Evolutionary conservation across 2,113 vertebrate species (phyloP), one percentile per base, ranked within the genome.

Genomic region (Lonchura striata): DNA sequence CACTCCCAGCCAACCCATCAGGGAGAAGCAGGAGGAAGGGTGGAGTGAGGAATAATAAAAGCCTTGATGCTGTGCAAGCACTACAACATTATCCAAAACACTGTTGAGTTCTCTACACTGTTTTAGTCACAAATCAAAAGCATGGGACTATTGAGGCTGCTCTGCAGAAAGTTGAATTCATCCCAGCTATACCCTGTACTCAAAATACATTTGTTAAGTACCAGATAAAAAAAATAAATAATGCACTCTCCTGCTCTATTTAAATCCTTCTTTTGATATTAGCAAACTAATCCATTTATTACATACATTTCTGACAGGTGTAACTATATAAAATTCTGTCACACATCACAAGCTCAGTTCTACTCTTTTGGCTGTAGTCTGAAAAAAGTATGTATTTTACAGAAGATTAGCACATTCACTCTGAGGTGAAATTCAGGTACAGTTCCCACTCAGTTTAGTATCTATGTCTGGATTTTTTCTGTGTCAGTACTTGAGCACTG

Each of bases 251-350:
- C 37, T 53, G 3, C 17, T 91, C 23, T 76, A 14, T 18, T 79
- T 79, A 65, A 88, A 65, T 63, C 88, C 10, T 15, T 5, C 3
- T 69, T 61, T 28, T 49, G 19, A 65, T 88, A 76, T 82, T 92
- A 82, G 27, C 24, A 49, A 88, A 61, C 22, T 37, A 92, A 90
- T 95, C 71, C 22, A 56, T 88, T 92, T 90, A 60, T 83, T 90
- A 47, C 22, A 57, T 57, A 76, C 9, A 60, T 30, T 82, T 86
- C 46, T 92, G 63, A 72, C 53, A 82, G 75, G 54, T 92, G 10
- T 77, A 77, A 77, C 79, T 49, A 1, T 20, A 60, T 61, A 74
- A 88, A 94, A 65, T 46, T 80, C 39, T 74, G 68, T 77, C 68
- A 88, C 76, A 70, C 59, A 42, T 90, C 77, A 65, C 33, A 86